Evolutionary conservation across 1,140 invertebrate genomes (phyloP).

Genomic region (Chelonus insularis): DNA sequence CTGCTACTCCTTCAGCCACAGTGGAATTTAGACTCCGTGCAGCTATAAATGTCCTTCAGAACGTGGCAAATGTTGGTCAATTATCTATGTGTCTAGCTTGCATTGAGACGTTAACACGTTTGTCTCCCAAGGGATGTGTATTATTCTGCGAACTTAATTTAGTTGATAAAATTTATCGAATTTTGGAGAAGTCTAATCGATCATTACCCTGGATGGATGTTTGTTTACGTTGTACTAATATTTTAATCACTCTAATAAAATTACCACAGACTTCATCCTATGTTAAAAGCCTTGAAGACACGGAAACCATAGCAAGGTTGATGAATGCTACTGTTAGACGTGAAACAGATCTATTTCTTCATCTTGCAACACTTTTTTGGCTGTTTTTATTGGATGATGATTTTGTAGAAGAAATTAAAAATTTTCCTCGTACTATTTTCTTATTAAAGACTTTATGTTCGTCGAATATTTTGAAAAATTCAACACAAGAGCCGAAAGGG

Average conservation of each 20-base stretch:
- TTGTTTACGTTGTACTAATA: conserved; percentile 43
- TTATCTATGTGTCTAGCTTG: conserved; percentile 41
- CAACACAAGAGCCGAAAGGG: background rate
- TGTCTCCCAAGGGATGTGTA: conserved; percentile 43
- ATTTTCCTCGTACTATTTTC: conserved; percentile 30
- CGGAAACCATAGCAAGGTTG: conserved; percentile 23
- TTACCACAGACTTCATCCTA: conserved; percentile 38
- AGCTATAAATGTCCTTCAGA: conserved; percentile 37
- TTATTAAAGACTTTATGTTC: conserved; percentile 28
- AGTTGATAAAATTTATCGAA: conserved; percentile 44
- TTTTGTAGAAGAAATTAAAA: conserved; percentile 28
- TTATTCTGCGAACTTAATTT: conserved; percentile 41
- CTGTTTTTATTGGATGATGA: conserved; percentile 31
- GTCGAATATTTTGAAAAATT: conserved; percentile 27
- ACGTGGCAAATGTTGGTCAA: conserved; percentile 38
- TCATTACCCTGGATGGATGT: conserved; percentile 51
- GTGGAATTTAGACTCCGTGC: conserved; percentile 36
- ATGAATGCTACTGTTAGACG: conserved; percentile 35
- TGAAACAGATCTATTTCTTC: conserved; percentile 36
- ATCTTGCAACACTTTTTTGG: conserved; percentile 41
- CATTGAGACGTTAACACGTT: conserved; percentile 47
- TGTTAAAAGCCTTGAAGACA: conserved; percentile 19
- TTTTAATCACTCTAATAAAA: conserved; percentile 51
- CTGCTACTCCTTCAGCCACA: conserved; percentile 39
- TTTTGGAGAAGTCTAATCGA: conserved; percentile 44